Evolutionary conservation across 2,888 invertebrate genomes (phyloP), one percentile per base, ranked within the genome.

Genomic region (Cephus rjabovi): DNA sequence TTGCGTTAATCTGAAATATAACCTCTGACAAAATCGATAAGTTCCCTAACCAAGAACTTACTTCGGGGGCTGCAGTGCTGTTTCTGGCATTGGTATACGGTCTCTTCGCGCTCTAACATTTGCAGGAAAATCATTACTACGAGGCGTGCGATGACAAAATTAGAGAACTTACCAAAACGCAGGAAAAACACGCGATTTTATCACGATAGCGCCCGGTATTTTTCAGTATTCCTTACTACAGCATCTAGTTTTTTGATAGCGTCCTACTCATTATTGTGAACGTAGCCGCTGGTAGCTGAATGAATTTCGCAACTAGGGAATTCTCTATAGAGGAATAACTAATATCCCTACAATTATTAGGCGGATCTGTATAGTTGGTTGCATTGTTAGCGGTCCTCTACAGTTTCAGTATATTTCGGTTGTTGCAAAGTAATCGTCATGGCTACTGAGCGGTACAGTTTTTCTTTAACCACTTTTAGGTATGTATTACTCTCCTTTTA

Each of bases 371-470:
- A 9, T 15, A 40, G 40, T 56, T 56, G 40, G 40, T 23, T 15
- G 40, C 23, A 56, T 56, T 56, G 4, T 56, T 56, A 9, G 40
- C 23, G 15, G 40, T 56, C 9, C 40, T 56, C 40, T 56, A 23
- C 40, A 56, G 23, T 23, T 81, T 83, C 81, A 80, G 77, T 74
- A 75, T 71, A 76, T 68, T 80, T 79, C 81, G 84, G 84, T 84
- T 86, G 86, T 87, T 89, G 94, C 93, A 92, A 93, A 93, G 94
- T 93, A 94, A 95, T 94, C 87, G 88, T 89, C 94, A 98, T 98
- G 98, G 96, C 97, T 93, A 96, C 97, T 76, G 98, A 98, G 92
- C 94, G 98, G 89, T 99, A 99, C 90, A 98, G 98, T 93, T 99
- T 99, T 93, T 99, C 98, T 77, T 93, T 99, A 85, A 99, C 96